Evolutionary conservation across 2,888 invertebrate species (phyloP).

Genomic region (Metopia argyrocephala): DNA sequence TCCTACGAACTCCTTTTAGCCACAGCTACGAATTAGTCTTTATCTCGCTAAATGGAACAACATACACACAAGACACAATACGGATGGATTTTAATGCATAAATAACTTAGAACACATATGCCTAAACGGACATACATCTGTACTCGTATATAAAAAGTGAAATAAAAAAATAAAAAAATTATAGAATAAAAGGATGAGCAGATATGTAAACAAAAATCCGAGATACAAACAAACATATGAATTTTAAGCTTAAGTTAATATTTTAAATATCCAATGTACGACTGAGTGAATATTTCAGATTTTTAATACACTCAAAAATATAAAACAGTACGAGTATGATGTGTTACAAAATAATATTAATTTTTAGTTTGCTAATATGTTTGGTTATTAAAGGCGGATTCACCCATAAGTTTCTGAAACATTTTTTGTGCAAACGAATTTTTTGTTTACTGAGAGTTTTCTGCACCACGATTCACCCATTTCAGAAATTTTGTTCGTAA

Average conservation of each 20-base stretch:
- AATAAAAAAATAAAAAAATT: background rate
- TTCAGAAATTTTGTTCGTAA: no score
- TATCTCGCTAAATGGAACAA: constrained; percentile 54
- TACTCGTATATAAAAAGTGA: background rate
- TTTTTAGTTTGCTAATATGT: no score
- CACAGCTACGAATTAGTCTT: constrained; percentile 64
- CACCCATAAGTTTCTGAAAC: no score
- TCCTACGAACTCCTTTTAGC: constrained; percentile 59
- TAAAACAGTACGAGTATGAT: no score
- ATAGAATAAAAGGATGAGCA: background rate
- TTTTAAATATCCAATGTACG: constrained; percentile 51
- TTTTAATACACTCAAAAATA: constrained; percentile 29
- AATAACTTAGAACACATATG: background rate
- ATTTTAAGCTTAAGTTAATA: constrained; percentile 53
- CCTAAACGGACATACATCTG: background rate
- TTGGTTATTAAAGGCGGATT: no score
- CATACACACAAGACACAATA: constrained; percentile 24
- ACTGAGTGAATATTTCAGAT: constrained; percentile 43
- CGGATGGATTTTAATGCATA: constrained; percentile 20
- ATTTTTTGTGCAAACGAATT: no score
- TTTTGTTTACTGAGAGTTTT: no score
- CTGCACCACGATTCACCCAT: no score
- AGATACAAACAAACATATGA: constrained; percentile 33
- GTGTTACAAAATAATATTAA: no score
- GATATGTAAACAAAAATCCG: constrained; percentile 3